A percentile compares a stretch with the other conserved stretches of the same genome.
Evolutionary conservation across 2,888 invertebrate genomes (phyloP).

Genomic region (Unio pictorum): DNA sequence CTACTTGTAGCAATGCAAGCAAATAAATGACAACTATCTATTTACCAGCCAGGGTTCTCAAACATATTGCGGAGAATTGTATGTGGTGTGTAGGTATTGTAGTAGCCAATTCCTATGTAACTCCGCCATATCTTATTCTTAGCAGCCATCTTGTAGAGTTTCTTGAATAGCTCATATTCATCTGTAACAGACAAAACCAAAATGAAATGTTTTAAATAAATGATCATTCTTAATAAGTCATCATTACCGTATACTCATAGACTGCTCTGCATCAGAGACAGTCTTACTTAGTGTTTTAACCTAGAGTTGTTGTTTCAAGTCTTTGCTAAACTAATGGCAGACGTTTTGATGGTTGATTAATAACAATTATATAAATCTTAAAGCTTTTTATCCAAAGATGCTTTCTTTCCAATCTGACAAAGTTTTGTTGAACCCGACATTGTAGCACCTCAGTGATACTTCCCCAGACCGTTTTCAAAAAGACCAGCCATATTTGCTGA

Average conservation of each 20-base stretch:
- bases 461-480: no score
- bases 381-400: no score
- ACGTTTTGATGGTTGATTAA: no score
- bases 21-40: slow-evolving; percentile 8
- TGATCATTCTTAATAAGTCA: not conserved
- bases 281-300: no score
- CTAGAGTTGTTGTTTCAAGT: no score
- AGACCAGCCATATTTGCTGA: no score
- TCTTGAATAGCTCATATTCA: slow-evolving; percentile 87
- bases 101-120: slow-evolving; percentile 99
- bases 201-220: not conserved
- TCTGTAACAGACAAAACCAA: slow-evolving; percentile 75
- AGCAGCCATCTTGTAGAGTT: slow-evolving; percentile 69
- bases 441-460: no score
- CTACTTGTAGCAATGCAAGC: not conserved
- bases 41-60: slow-evolving; percentile 98
- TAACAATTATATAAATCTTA: no score
- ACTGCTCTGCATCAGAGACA: not conserved
- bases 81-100: slow-evolving; percentile 96
- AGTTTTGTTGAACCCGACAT: no score
- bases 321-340: no score
- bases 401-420: no score
- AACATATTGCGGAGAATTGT: slow-evolving; percentile 97
- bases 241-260: not conserved
- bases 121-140: slow-evolving; percentile 94